phyloP scores from a whole-genome alignment of 2,888 invertebrate species.

The Endomychus coccineus region DNA sequence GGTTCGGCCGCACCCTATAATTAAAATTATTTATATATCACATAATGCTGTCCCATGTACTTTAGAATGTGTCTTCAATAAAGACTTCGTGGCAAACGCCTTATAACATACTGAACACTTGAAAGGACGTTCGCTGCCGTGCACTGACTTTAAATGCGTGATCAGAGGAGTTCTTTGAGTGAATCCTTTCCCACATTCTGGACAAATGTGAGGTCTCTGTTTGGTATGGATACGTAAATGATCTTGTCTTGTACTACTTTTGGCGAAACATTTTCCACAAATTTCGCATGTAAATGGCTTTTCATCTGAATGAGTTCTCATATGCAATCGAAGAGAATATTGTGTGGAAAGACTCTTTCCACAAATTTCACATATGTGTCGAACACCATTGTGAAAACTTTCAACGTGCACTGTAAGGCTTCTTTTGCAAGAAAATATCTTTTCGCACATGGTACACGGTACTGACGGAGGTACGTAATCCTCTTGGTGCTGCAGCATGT shows the following conservation, averaged over 20 bases:
- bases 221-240: conserved; percentile 50
- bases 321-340: conserved; percentile 26
- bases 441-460: conserved; percentile 15
- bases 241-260: conserved; percentile 45
- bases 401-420: conserved; percentile 19
- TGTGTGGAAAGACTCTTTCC: conserved; percentile 27
- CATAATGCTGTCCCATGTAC: conserved; percentile 40
- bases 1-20: no score
- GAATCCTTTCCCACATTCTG: conserved; percentile 20
- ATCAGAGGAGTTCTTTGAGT: conserved; percentile 21
- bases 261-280: conserved; percentile 50
- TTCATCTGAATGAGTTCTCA: conserved; percentile 41
- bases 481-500: conserved; percentile 17
- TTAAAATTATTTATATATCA: conserved; percentile 46
- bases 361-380: conserved; percentile 27
- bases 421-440: conserved; percentile 17
- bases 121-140: conserved; percentile 23
- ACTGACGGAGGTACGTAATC: conserved; percentile 14
- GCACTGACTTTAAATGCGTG: conserved; percentile 21
- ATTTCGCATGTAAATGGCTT: conserved; percentile 49
- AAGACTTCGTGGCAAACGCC: conserved; percentile 38
- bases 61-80: conserved; percentile 38
- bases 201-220: conserved; percentile 47
- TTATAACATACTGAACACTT: conserved; percentile 35
- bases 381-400: conserved; percentile 13